Percentiles rank a stretch among this genome's conserved stretches.
Conservation (phyloP, 2,113 vertebrate genomes). For the Lepus europaeus region DNA sequence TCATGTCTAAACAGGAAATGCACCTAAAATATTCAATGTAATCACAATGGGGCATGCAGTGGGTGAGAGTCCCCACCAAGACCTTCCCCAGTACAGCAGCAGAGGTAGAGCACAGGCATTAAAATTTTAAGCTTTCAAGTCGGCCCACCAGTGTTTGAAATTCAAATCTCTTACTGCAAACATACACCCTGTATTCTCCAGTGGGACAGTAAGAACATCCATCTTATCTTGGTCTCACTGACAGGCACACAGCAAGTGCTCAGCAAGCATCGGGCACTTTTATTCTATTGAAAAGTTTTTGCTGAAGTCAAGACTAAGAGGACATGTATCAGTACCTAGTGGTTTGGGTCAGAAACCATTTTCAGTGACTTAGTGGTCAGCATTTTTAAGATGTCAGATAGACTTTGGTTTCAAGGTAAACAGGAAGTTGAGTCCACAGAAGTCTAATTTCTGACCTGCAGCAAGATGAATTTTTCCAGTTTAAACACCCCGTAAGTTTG, state of each 20-base stretch:
- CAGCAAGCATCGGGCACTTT: not conserved
- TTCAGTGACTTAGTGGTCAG: not conserved
- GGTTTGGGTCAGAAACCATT: not conserved
- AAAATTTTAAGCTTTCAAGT: not conserved
- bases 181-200: not conserved
- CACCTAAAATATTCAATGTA: not conserved
- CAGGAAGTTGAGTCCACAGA: rapidly evolving
- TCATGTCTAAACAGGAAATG: not conserved
- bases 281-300: not conserved
- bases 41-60: not conserved
- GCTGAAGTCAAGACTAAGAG: not conserved
- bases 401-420: not conserved
- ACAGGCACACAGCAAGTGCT: not conserved
- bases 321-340: not conserved
- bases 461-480: not conserved
- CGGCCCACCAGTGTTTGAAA: not conserved
- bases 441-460: not conserved
- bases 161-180: not conserved
- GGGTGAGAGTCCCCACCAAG: not conserved
- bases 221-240: not conserved
- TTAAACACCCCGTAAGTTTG: not conserved
- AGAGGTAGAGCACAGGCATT: no score
- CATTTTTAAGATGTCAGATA: not conserved
- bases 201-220: not conserved
- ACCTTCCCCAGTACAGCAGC: not conserved